These are phyloP conservation scores for Myotis findleyi DNA, from an alignment of 2,797 vertebrate genomes.

Conservation along the genomic window DNA sequence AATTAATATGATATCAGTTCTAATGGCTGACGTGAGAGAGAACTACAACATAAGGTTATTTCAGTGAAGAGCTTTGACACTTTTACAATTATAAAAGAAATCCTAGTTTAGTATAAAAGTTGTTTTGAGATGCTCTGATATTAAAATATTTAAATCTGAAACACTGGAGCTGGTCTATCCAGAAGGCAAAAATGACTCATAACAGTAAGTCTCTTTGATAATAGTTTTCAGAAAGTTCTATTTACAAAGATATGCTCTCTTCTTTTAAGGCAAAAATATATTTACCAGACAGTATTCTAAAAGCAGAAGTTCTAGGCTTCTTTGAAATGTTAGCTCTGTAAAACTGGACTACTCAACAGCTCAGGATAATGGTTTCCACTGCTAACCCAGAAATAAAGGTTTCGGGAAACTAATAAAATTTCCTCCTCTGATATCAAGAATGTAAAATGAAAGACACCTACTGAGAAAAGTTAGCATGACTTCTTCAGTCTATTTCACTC, in stretches of 20 bases:
- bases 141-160: conserved; percentile 49
- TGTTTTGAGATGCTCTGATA: conserved; percentile 28
- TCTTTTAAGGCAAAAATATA: conserved; percentile 57
- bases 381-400: background rate
- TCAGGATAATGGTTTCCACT: conserved; percentile 47
- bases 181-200: conserved; percentile 40
- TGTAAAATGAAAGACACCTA: conserved; percentile 30
- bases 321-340: conserved; percentile 56
- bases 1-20: background rate
- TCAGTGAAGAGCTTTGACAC: conserved; percentile 17
- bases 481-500: conserved; percentile 30
- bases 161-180: background rate
- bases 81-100: conserved; percentile 41
- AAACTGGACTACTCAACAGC: conserved; percentile 6
- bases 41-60: background rate
- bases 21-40: background rate
- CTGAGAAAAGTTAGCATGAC: conserved; percentile 33
- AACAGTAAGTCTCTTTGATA: conserved; percentile 20
- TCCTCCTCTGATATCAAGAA: conserved; percentile 23
- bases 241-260: conserved; percentile 44
- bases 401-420: conserved; percentile 33
- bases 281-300: conserved; percentile 33
- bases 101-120: conserved; percentile 22
- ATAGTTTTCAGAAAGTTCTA: conserved; percentile 57
- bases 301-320: conserved; percentile 30